Percentiles rank a stretch among this genome's conserved stretches.
phyloP scores from a whole-genome alignment of 2,888 invertebrate genomes.

The Diplazon laetatorius region DNA sequence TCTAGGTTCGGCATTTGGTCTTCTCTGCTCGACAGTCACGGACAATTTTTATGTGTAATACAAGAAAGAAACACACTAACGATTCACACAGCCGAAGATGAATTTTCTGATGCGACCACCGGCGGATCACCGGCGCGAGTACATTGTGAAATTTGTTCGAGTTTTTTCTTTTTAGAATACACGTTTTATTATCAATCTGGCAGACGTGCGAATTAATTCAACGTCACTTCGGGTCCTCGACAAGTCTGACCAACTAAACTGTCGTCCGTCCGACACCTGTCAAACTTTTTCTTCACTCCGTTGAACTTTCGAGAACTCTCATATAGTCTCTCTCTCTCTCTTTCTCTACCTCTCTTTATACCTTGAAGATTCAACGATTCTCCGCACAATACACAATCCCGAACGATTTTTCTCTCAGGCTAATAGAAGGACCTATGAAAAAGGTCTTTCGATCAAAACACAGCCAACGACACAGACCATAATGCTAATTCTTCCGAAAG shows the following conservation, averaged over 20 bases:
- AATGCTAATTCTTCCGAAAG: conserved; percentile 34
- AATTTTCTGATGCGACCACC: conserved; percentile 15
- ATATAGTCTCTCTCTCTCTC: conserved; percentile 34
- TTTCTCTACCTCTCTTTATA: no score
- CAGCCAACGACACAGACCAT: conserved; percentile 34
- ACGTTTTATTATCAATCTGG: neutral
- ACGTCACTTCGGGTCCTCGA: conserved; percentile 6
- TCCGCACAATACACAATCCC: conserved; percentile 35
- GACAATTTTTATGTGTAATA: no score
- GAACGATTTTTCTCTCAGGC: neutral
- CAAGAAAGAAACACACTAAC: neutral
- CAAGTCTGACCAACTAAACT: neutral
- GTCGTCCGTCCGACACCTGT: neutral
- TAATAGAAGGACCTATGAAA: neutral
- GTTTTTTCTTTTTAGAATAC: conserved; percentile 35
- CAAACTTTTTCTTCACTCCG: conserved; percentile 26
- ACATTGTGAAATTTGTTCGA: conserved; percentile 35
- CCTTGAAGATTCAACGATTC: neutral
- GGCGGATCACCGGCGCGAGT: conserved; percentile 49
- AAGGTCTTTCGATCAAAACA: neutral
- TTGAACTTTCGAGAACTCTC: conserved; percentile 25
- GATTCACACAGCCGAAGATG: neutral
- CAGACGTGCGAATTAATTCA: conserved; percentile 21
- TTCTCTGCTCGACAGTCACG: conserved; percentile 31
- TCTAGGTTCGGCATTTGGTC: conserved; percentile 81